Evolutionary conservation across 2,113 vertebrate species (phyloP).

Genomic region (Nematolebias whitei): DNA sequence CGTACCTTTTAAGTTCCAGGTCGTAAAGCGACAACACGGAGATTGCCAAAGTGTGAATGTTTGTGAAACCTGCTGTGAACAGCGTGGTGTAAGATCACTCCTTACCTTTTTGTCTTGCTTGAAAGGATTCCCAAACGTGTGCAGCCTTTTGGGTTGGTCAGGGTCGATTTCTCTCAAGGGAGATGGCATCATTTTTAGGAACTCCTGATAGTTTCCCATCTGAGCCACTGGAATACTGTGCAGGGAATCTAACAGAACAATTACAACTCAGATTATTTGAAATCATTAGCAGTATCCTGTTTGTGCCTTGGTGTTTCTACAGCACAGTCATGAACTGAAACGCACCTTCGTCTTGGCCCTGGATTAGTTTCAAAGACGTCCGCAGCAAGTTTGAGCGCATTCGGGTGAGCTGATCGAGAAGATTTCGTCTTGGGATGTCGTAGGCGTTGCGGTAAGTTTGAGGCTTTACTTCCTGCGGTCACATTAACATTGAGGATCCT

Average conservation of each 20-base stretch:
- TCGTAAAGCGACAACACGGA: not conserved
- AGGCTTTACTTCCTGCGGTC: slow-evolving; percentile 89
- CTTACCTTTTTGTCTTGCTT: slow-evolving; percentile 97
- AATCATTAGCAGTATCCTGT: too few relatives aligned
- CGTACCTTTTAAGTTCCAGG: too few relatives aligned
- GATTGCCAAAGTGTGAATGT: not conserved
- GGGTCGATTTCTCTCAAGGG: slow-evolving; percentile 95
- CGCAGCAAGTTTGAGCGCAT: slow-evolving; percentile 95
- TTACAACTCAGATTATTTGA: too few relatives aligned
- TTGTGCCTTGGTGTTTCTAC: too few relatives aligned
- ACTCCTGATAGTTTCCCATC: slow-evolving; percentile 99
- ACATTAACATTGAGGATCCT: not conserved
- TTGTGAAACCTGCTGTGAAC: too few relatives aligned
- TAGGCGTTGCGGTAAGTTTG: slow-evolving; percentile 96
- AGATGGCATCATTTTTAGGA: slow-evolving; percentile 90
- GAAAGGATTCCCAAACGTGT: slow-evolving; percentile 98
- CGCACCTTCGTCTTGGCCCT: slow-evolving; percentile 92
- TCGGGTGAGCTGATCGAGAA: slow-evolving; percentile 94
- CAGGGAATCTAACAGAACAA: slow-evolving; percentile 83
- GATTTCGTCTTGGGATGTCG: slow-evolving; percentile 93
- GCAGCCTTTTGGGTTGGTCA: slow-evolving; percentile 93
- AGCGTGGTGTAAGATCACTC: not conserved
- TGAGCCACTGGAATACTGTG: slow-evolving; percentile 96
- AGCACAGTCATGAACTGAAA: too few relatives aligned
- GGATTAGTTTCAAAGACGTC: slow-evolving; percentile 83